A percentile compares a stretch with the other conserved stretches of the same genome.
Evolutionary conservation across 1,140 invertebrate genomes (phyloP).

Genomic region (Idris sp.): DNA sequence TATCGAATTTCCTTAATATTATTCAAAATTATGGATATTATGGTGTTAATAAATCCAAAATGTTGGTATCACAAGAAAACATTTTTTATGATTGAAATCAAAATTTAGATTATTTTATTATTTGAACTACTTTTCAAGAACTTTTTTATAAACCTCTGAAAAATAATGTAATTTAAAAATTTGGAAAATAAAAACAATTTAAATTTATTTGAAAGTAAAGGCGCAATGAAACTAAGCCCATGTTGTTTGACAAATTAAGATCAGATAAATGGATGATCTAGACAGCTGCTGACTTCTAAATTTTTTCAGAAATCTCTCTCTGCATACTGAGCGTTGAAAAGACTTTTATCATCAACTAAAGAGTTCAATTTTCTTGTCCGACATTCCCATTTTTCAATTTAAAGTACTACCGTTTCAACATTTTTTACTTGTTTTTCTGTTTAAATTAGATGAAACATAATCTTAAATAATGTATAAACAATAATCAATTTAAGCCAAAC

Average conservation of each 20-base stretch:
- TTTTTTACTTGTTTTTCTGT: background rate
- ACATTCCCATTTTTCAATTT: constrained; percentile 43
- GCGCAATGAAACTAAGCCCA: constrained; percentile 65
- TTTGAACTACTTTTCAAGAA: no score
- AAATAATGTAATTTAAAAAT: no score
- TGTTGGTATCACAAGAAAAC: no score
- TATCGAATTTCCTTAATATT: no score
- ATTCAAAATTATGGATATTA: no score
- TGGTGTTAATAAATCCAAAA: no score
- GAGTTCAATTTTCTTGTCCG: constrained; percentile 68
- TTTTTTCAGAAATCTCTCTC: constrained; percentile 67
- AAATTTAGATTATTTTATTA: no score
- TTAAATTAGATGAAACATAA: constrained; percentile 16
- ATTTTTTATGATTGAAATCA: no score
- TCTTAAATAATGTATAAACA: constrained; percentile 3
- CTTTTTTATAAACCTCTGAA: no score
- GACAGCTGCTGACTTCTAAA: constrained; percentile 71
- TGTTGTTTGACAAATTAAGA: constrained; percentile 71
- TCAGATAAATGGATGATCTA: constrained; percentile 74
- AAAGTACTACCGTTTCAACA: background rate
- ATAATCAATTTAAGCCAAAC: constrained; percentile 3
- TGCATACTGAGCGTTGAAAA: constrained; percentile 26
- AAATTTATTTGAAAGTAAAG: constrained; percentile 28
- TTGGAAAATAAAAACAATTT: no score
- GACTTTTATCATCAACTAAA: constrained; percentile 26